Conservation (phyloP, 2,888 invertebrate genomes). For the Cephus rjabovi region DNA sequence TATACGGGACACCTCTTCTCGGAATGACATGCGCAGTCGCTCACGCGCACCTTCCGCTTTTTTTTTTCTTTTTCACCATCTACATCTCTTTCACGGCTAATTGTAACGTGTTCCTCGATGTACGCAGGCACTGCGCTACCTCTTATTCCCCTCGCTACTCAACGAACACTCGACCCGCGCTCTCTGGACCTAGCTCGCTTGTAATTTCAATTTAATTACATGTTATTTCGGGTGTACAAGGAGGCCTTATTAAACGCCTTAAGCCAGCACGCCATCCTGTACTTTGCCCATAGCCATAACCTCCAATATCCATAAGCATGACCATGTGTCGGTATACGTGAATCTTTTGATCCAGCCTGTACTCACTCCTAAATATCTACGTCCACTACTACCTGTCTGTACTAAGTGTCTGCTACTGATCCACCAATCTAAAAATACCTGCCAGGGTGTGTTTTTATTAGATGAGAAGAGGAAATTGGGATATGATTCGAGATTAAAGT, state of each 20-base stretch:
- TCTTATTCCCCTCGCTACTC: not conserved
- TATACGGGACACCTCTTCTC: not conserved
- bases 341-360: not conserved
- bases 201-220: slow-evolving; percentile 51
- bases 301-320: not conserved
- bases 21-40: not conserved
- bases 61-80: not conserved
- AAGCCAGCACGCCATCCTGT: slow-evolving; percentile 44
- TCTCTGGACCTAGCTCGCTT: slow-evolving; percentile 8
- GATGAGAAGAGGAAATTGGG: not conserved
- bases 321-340: not conserved
- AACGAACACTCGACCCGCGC: not conserved
- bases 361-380: not conserved
- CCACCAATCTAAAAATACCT: not conserved
- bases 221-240: slow-evolving; percentile 49
- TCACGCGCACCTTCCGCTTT: not conserved
- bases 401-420: not conserved
- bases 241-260: slow-evolving; percentile 53
- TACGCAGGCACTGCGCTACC: not conserved
- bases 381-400: not conserved
- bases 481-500: not conserved
- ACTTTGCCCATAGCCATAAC: slow-evolving; percentile 30
- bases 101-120: not conserved
- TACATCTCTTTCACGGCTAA: not conserved
- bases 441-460: not conserved